phyloP scores from a whole-genome alignment of 1,140 invertebrate genomes.

The Episyrphus balteatus region DNA sequence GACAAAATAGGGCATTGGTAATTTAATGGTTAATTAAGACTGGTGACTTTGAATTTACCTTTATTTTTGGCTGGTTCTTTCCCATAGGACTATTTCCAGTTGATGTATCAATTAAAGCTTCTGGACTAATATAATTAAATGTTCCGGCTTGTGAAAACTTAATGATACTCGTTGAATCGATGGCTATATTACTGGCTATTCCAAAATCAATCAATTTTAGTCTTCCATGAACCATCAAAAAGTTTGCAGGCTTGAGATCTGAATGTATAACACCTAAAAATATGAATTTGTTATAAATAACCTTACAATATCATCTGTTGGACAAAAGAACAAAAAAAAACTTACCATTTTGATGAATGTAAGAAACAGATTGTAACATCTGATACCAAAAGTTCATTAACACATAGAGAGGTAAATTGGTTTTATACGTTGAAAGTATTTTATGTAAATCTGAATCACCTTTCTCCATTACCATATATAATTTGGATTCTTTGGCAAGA shows the following conservation, averaged over 20 bases:
- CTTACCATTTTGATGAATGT: slow-evolving; percentile 71
- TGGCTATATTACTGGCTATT: slow-evolving; percentile 82
- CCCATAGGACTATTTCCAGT: slow-evolving; percentile 32
- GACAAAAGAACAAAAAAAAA: not conserved
- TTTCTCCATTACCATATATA: slow-evolving; percentile 85
- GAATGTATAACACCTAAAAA: slow-evolving; percentile 79
- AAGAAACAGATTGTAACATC: slow-evolving; percentile 83
- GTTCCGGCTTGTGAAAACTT: slow-evolving; percentile 77
- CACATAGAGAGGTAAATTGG: slow-evolving; percentile 53
- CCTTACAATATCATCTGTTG: not conserved
- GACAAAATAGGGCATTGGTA: too few species aligned
- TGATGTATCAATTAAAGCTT: slow-evolving; percentile 61
- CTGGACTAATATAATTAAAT: slow-evolving; percentile 93
- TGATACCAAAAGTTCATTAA: slow-evolving; percentile 86
- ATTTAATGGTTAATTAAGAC: too few species aligned
- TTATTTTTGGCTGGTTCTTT: slow-evolving; percentile 33
- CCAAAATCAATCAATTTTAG: slow-evolving; percentile 98
- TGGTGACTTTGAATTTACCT: slow-evolving; percentile 6
- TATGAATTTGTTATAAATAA: slow-evolving; percentile 23
- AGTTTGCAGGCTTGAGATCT: slow-evolving; percentile 95
- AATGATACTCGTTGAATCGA: slow-evolving; percentile 81
- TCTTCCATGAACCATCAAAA: slow-evolving; percentile 74
- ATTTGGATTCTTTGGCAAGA: slow-evolving; percentile 45
- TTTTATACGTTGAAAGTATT: slow-evolving; percentile 52
- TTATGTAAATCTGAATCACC: slow-evolving; percentile 81